These are phyloP conservation scores for Diaprepes abbreviatus DNA, from an alignment of 2,888 invertebrate genomes.

Conservation along the genomic window DNA sequence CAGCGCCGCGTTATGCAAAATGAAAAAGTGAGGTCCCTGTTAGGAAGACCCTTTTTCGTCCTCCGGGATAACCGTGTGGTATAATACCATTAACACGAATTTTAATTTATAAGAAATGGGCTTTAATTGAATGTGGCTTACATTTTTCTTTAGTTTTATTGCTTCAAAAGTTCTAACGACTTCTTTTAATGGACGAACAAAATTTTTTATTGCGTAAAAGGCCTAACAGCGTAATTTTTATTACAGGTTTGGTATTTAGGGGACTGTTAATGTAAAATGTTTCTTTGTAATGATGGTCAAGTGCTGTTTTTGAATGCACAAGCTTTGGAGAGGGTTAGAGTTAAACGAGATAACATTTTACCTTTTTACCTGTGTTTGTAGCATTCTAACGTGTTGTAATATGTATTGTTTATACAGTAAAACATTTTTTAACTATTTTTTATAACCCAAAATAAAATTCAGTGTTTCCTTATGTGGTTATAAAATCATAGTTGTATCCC, in stretches of 20 bases:
- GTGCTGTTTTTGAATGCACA: slow-evolving; percentile 4
- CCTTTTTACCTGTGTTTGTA: too few species aligned
- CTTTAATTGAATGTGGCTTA: slow-evolving; percentile 47
- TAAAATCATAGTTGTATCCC: too few species aligned
- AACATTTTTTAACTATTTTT: too few species aligned
- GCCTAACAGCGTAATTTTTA: slow-evolving; percentile 23
- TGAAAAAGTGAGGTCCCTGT: slow-evolving; percentile 43
- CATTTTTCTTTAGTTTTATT: slow-evolving; percentile 49
- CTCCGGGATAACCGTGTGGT: slow-evolving; percentile 42
- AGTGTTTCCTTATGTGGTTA: too few species aligned
- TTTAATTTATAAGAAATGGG: slow-evolving; percentile 50
- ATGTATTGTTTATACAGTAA: too few species aligned
- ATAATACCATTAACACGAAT: slow-evolving; percentile 48
- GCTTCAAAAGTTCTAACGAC: slow-evolving; percentile 32
- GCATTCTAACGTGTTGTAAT: too few species aligned
- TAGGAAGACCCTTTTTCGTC: slow-evolving; percentile 37
- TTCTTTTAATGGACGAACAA: slow-evolving; percentile 34
- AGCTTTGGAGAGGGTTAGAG: too few species aligned
- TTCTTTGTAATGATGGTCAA: slow-evolving; percentile 27
- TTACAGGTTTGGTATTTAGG: slow-evolving; percentile 23
- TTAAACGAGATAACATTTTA: too few species aligned
- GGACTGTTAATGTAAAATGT: slow-evolving; percentile 1
- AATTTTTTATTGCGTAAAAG: slow-evolving; percentile 39
- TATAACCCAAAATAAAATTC: too few species aligned
- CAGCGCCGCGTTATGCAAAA: slow-evolving; percentile 37